Conservation (phyloP, 1,140 invertebrate genomes). For the honey bee (Apis mellifera) region DNA sequence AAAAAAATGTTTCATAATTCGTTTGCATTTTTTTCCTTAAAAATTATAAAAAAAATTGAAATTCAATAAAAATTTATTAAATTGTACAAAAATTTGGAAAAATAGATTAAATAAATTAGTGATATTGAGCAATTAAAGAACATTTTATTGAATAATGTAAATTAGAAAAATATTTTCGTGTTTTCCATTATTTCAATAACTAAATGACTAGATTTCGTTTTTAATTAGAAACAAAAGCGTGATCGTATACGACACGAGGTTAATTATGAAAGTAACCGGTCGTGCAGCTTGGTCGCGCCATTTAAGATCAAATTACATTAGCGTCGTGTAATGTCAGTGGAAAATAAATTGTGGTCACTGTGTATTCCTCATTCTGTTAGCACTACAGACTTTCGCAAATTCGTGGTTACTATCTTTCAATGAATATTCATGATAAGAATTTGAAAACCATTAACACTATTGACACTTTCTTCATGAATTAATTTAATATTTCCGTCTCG, state of each 20-base stretch:
- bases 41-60: no score
- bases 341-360: background rate
- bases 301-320: conserved; percentile 40
- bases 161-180: no score
- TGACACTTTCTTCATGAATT: background rate
- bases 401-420: background rate
- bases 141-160: no score
- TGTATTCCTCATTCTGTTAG: background rate
- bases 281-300: background rate
- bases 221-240: conserved; percentile 9
- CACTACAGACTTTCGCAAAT: background rate
- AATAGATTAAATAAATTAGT: no score
- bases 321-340: conserved; percentile 14
- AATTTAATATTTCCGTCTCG: background rate
- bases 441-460: background rate
- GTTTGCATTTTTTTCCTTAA: background rate
- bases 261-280: conserved; percentile 23
- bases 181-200: no score
- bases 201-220: conserved; percentile 3
- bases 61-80: no score
- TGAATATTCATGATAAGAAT: conserved; percentile 20
- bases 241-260: background rate
- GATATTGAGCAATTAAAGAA: no score
- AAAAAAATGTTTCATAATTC: background rate
- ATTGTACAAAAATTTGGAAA: no score